phyloP scores from a whole-genome alignment of 2,113 vertebrate species.

The Antechinus stuartii region DNA sequence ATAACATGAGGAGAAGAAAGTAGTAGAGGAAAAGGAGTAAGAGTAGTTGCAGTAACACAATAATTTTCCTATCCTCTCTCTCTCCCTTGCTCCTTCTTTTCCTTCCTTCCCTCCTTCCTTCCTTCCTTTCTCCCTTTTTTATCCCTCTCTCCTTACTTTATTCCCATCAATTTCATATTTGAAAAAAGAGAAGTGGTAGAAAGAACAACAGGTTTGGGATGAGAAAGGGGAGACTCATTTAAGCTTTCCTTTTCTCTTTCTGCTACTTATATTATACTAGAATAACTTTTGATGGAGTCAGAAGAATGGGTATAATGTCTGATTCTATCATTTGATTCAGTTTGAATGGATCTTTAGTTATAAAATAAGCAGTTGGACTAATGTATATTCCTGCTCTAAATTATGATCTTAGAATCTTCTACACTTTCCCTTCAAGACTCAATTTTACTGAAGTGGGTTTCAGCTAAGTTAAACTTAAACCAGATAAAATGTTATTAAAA shows the following conservation, averaged over 20 bases:
- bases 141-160: too few species aligned
- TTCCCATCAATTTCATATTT: not conserved
- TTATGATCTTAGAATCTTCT: not conserved
- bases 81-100: not conserved
- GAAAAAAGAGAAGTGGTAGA: not conserved
- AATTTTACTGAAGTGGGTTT: not conserved
- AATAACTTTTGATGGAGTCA: not conserved
- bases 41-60: too few species aligned
- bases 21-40: too few species aligned
- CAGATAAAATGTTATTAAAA: not conserved
- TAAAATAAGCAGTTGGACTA: too few species aligned
- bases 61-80: too few species aligned
- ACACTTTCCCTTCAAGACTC: not conserved
- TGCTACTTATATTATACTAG: not conserved
- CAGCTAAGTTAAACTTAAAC: not conserved
- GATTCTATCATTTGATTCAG: not conserved
- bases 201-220: not conserved
- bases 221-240: not conserved
- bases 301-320: not conserved
- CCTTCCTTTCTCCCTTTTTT: too few species aligned
- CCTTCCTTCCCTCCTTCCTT: not conserved
- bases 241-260: not conserved
- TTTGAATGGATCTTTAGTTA: not conserved
- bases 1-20: not conserved
- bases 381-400: not conserved